These are phyloP conservation scores for Zaprionus obscuricornis DNA, from an alignment of 2,888 invertebrate genomes.

Conservation along the genomic window DNA sequence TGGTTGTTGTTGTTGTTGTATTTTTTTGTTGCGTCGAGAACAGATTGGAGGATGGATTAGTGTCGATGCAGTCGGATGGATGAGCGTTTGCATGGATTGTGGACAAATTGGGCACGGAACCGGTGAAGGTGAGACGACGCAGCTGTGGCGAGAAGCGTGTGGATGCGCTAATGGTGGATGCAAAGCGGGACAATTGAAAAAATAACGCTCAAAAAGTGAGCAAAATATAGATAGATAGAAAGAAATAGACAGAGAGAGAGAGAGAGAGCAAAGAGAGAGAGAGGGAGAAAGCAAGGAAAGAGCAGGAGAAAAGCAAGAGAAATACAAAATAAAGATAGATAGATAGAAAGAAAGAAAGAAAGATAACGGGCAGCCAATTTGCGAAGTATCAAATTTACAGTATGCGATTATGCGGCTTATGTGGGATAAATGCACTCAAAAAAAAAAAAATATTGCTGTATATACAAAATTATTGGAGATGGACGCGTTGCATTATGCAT, in stretches of 20 bases:
- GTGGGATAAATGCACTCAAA: not conserved
- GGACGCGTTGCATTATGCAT: no score
- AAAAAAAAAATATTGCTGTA: not conserved
- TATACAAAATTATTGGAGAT: no score
- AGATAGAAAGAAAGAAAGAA: conserved; percentile 2
- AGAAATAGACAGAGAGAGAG: no score
- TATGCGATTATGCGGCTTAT: conserved; percentile 40
- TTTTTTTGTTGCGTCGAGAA: conserved; percentile 12
- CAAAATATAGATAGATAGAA: no score
- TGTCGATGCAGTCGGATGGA: conserved; percentile 42
- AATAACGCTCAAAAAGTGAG: no score
- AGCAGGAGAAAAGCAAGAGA: no score
- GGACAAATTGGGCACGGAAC: conserved; percentile 86
- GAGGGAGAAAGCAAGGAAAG: no score
- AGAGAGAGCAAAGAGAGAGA: no score
- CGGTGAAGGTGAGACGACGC: conserved; percentile 84
- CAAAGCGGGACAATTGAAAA: no score
- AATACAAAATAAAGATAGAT: no score
- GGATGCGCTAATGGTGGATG: conserved; percentile 75
- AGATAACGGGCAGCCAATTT: conserved; percentile 25
- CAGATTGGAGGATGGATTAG: conserved; percentile 46
- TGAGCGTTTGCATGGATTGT: conserved; percentile 50
- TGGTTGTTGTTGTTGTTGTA: conserved; percentile 21
- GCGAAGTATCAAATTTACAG: conserved; percentile 23
- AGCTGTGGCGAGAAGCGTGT: conserved; percentile 81